These are phyloP conservation scores for Sapayoa aenigma DNA, from an alignment of 2,113 vertebrate genomes.

Conservation along the genomic window DNA sequence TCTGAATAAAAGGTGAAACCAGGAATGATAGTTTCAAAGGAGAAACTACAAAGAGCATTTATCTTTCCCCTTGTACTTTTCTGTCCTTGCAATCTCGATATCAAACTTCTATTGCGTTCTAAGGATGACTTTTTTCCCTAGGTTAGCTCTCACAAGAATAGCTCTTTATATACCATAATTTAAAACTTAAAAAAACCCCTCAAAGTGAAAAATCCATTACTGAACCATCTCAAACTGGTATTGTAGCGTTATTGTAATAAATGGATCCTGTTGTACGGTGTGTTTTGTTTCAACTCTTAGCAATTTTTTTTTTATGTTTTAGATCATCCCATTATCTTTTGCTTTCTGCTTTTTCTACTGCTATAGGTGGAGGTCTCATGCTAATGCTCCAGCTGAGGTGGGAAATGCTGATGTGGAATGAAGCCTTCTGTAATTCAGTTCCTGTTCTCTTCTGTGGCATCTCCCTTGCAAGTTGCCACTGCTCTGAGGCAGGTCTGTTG, in stretches of 20 bases:
- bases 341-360: not conserved
- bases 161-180: constrained; percentile 25
- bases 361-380: not conserved
- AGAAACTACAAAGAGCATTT: constrained; percentile 10
- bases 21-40: constrained; percentile 17
- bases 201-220: not conserved
- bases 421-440: not conserved
- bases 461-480: not conserved
- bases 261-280: not conserved
- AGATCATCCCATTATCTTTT: constrained; percentile 16
- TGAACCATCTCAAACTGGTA: not conserved
- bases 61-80: not conserved
- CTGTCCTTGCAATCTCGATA: constrained; percentile 19
- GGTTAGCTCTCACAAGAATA: not conserved
- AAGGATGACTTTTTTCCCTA: constrained; percentile 1
- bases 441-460: not conserved
- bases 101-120: constrained; percentile 15
- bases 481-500: not conserved
- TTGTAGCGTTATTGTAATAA: not conserved
- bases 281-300: constrained; percentile 31
- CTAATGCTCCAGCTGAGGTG: not conserved
- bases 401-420: constrained; percentile 21
- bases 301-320: constrained; percentile 45
- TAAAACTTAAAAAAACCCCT: not conserved
- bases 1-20: constrained; percentile 21